Conservation (phyloP, 2,888 invertebrate genomes). For the Spisula solida region DNA sequence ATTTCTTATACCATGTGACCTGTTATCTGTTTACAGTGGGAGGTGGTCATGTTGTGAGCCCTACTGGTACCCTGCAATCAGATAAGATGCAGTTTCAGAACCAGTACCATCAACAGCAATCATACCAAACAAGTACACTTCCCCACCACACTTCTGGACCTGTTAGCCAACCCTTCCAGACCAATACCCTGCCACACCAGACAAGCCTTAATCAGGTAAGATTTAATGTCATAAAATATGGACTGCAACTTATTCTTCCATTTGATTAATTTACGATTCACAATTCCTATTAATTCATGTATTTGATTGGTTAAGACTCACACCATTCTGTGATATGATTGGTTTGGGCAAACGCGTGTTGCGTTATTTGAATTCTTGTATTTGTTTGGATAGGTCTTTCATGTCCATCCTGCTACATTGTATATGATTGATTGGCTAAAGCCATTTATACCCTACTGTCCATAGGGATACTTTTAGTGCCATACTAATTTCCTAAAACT, state of each 20-base stretch:
- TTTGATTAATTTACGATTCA: not conserved
- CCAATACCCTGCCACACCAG: conserved; percentile 58
- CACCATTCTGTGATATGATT: not conserved
- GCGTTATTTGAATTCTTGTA: no score
- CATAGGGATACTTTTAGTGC: no score
- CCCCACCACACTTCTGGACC: conserved; percentile 59
- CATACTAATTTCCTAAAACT: no score
- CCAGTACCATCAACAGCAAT: conserved; percentile 59
- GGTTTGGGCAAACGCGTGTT: no score
- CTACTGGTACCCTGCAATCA: conserved; percentile 67
- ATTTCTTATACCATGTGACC: not conserved
- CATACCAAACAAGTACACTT: conserved; percentile 67
- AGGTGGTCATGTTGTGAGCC: conserved; percentile 63
- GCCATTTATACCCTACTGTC: no score
- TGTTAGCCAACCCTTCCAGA: conserved; percentile 39
- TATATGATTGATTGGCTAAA: no score
- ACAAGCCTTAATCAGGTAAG: conserved; percentile 59
- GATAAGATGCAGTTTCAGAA: conserved; percentile 72
- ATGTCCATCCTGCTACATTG: no score
- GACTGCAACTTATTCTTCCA: not conserved
- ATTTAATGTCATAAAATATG: not conserved
- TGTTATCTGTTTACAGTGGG: conserved; percentile 29
- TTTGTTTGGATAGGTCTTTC: no score
- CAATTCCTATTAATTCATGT: not conserved
- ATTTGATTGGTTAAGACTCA: not conserved